Percentiles rank a stretch among this genome's conserved stretches.
phyloP scores from a whole-genome alignment of 2,888 invertebrate species.

The Torymus aiolomorphi region DNA sequence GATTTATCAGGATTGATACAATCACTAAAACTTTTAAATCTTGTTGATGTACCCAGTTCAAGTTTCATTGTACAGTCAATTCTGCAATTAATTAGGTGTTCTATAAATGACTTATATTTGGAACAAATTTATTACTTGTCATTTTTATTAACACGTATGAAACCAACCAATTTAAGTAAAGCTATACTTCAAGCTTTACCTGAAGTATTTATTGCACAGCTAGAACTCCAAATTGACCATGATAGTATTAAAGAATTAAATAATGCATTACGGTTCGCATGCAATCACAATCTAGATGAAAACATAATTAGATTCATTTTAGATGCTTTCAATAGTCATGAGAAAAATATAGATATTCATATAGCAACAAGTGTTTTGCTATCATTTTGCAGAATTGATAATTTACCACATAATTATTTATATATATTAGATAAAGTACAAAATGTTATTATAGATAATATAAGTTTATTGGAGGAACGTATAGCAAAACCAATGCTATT shows the following conservation, averaged over 20 bases:
- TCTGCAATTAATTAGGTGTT: slow-evolving; percentile 44
- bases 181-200: slow-evolving; percentile 35
- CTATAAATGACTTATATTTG: slow-evolving; percentile 45
- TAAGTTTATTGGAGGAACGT: not conserved
- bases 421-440: not conserved
- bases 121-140: slow-evolving; percentile 42
- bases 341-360: slow-evolving; percentile 13
- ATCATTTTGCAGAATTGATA: slow-evolving; percentile 9
- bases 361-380: slow-evolving; percentile 24
- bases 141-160: slow-evolving; percentile 33
- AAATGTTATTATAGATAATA: slow-evolving; percentile 3
- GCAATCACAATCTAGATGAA: not conserved
- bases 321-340: slow-evolving; percentile 5
- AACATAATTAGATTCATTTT: slow-evolving; percentile 21
- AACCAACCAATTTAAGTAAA: slow-evolving; percentile 27
- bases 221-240: slow-evolving; percentile 38
- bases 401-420: slow-evolving; percentile 3
- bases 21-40: slow-evolving; percentile 38
- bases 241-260: slow-evolving; percentile 37
- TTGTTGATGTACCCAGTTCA: slow-evolving; percentile 36
- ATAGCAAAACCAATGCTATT: not conserved
- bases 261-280: slow-evolving; percentile 43
- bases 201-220: slow-evolving; percentile 42
- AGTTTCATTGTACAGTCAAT: slow-evolving; percentile 47
- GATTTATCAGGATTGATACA: slow-evolving; percentile 20